These are phyloP conservation scores for Chloroceryle inda DNA, from an alignment of 2,797 vertebrate species.

Conservation along the genomic window DNA sequence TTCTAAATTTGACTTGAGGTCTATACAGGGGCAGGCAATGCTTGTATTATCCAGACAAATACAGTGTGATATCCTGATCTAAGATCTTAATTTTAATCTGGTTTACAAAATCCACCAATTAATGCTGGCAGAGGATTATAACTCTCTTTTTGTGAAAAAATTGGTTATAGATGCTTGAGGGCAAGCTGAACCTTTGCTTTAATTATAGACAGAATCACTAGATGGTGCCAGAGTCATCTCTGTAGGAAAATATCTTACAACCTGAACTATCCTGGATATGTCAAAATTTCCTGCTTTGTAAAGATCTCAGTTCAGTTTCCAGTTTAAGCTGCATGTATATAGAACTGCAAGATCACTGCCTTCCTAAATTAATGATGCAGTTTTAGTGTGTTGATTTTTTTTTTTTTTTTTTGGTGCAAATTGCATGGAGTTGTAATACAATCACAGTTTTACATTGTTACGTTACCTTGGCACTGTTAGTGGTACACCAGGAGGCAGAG, in stretches of 20 bases:
- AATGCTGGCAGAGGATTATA: not conserved
- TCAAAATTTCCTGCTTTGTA: not conserved
- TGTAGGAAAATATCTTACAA: not conserved
- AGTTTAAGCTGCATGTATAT: not conserved
- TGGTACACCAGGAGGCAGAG: not conserved
- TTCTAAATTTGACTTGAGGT: not conserved
- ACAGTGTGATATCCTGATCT: not conserved
- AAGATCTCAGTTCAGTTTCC: not conserved
- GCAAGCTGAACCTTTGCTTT: not conserved
- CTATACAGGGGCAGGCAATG: not conserved
- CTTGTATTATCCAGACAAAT: not conserved
- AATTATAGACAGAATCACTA: not conserved
- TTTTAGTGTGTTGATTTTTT: not conserved
- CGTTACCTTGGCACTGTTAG: not conserved
- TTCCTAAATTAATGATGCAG: not conserved
- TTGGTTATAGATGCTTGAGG: accelerated
- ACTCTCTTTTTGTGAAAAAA: not conserved
- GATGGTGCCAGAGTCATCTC: constrained; percentile 24
- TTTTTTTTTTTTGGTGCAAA: not conserved
- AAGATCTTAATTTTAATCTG: not conserved
- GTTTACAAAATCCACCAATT: not conserved
- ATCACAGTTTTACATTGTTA: not conserved
- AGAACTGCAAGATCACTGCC: not conserved
- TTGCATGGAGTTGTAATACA: not conserved
- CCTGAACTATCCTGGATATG: not conserved